phyloP scores from a whole-genome alignment of 2,797 vertebrate genomes.

The Erpetoichthys calabaricus region DNA sequence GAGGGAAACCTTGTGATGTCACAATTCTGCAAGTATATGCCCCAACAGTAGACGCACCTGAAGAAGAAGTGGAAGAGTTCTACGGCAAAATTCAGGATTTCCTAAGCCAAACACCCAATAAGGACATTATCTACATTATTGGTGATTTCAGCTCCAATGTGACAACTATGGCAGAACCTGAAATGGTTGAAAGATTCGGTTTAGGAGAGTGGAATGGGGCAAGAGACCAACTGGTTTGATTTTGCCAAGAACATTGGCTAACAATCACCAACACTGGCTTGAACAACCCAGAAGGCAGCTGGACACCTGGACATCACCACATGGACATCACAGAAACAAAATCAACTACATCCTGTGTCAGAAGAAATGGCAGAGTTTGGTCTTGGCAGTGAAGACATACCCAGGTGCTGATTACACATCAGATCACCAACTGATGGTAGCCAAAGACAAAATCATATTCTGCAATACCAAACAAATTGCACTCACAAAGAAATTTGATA shows the following conservation, averaged over 20 bases:
- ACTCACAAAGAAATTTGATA: constrained; percentile 1
- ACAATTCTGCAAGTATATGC: not conserved
- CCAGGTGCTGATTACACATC: not conserved
- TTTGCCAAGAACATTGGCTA: too few relatives aligned
- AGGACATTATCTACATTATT: too few relatives aligned
- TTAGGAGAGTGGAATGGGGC: too few relatives aligned
- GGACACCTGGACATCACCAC: not conserved
- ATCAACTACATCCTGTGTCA: too few relatives aligned
- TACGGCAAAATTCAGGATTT: not conserved
- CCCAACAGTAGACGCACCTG: not conserved
- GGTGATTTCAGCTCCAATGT: too few relatives aligned
- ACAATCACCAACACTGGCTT: not conserved
- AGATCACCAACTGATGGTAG: too few relatives aligned
- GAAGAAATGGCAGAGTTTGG: not conserved
- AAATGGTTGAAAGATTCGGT: too few relatives aligned
- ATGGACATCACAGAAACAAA: not conserved
- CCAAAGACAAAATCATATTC: constrained; percentile 6
- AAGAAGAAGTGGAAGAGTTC: not conserved
- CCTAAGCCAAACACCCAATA: not conserved
- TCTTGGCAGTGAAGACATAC: constrained; percentile 4
- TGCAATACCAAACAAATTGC: not conserved
- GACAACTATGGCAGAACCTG: too few relatives aligned
- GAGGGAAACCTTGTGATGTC: not conserved
- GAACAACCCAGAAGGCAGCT: not conserved
- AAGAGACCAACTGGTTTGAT: not conserved